Base-by-base conservation (phyloP, 2,888 invertebrate genomes). In the Drosophila paranaensis region DNA sequence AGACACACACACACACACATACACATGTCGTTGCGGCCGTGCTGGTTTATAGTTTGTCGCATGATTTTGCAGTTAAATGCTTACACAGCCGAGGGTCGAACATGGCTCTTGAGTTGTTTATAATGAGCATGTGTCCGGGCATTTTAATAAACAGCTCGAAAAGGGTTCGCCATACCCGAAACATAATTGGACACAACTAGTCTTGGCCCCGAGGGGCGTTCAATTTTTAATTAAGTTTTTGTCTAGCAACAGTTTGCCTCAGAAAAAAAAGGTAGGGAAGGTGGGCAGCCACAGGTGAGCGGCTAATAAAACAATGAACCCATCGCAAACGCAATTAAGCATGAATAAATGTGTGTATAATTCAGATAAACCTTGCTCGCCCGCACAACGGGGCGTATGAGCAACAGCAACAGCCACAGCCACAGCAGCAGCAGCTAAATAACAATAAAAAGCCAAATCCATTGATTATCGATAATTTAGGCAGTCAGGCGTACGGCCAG, bases 31-130 rank as follows among this genome's bases (percentile, higher is more conserved):
- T 33, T 82, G 82, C 63, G 82, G 82, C 53, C 71, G 16, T 60
- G 71, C 76, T 71, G 74, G 77, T 86, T 84, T 88, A 88, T 86
- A 81, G 88, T 85, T 85, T 85, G 84, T 88, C 84, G 88, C 84
- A 85, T 85, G 84, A 85, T 85, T 85, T 86, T 85, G 87, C 87
- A 86, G 87, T 85, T 86, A 88, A 85, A 85, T 88, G 87, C 81
- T 85, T 82, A 82, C 84, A 88, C 77, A 37, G 54, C 50, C 42
- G 68, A 46, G 46, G 76, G 68, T 72, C 66, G 78, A 83, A 81
- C 78, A 82, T 65, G 87, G 81, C 84, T 83, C 76, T 86, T 88
- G 88, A 85, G 84, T 78, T 83, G 78, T 74, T 85, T 85, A 88
- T 88, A 85, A 85, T 85, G 84, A 88, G 80, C 80, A 62, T 80